A percentile compares a stretch with the other conserved stretches of the same genome.
Evolutionary conservation across 2,888 invertebrate genomes (phyloP).

Genomic region (Drosophila koepferae): DNA sequence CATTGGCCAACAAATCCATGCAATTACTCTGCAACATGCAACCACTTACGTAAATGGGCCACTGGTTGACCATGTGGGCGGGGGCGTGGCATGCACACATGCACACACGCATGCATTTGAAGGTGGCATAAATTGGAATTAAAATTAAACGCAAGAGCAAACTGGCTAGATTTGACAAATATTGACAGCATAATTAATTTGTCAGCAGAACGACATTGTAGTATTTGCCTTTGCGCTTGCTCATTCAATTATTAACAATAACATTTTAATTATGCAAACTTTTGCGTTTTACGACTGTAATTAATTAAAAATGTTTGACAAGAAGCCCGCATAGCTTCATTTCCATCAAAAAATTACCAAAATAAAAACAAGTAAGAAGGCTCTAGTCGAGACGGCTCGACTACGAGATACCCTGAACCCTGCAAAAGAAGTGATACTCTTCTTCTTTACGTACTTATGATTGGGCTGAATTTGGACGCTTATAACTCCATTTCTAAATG

Average conservation of each 20-base stretch:
- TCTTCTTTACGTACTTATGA: no score
- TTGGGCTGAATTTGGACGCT: no score
- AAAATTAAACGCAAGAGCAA: constrained; percentile 20
- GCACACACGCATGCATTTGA: neutral
- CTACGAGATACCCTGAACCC: no score
- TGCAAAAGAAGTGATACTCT: no score
- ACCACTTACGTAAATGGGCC: constrained; percentile 31
- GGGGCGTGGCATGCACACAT: neutral
- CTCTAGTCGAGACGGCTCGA: no score
- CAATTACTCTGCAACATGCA: constrained; percentile 61
- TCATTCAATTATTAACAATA: constrained; percentile 73
- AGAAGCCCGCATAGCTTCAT: constrained; percentile 32
- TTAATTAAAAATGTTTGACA: constrained; percentile 66
- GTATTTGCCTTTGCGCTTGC: constrained; percentile 49
- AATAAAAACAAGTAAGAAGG: no score
- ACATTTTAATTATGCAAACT: constrained; percentile 52
- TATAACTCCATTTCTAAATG: no score
- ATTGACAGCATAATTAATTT: constrained; percentile 69
- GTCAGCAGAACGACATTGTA: constrained; percentile 21
- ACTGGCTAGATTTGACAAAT: constrained; percentile 63
- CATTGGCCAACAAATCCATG: constrained; percentile 67
- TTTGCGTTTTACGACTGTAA: constrained; percentile 56
- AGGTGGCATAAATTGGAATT: constrained; percentile 21
- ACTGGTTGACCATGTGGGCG: neutral
- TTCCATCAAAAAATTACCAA: neutral